Evolutionary conservation across 1,140 invertebrate genomes (phyloP).

Genomic region (Penaeus chinensis): DNA sequence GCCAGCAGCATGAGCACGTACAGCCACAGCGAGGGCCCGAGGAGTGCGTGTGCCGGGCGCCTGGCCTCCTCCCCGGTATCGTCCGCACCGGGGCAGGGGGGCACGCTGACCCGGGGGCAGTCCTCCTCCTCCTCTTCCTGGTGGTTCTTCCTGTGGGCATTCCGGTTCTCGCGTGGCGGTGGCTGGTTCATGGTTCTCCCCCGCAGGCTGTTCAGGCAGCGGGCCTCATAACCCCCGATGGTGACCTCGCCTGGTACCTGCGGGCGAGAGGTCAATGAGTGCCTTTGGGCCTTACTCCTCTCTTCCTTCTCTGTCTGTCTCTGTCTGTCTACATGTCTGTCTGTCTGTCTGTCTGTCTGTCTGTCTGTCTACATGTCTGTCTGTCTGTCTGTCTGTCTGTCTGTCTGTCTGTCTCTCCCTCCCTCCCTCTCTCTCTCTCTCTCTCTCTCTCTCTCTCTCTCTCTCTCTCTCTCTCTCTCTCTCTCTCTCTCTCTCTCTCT

Average conservation of each 20-base stretch:
- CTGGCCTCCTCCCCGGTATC: background rate
- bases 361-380: background rate
- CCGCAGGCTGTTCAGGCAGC: no score
- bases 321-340: no score
- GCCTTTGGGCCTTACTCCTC: no score
- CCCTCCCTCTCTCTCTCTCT: background rate
- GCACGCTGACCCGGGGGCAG: no score
- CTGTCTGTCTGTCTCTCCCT: background rate
- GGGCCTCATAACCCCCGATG: no score
- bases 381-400: constrained; percentile 3
- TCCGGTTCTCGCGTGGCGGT: no score
- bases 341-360: background rate
- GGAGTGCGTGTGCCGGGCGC: background rate
- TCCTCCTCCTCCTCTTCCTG: no score
- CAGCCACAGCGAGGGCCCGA: background rate
- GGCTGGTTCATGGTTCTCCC: no score
- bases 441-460: background rate
- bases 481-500: background rate
- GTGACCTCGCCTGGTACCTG: no score
- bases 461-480: background rate
- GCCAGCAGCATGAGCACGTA: constrained; percentile 37
- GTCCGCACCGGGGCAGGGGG: no score
- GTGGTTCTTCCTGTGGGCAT: no score
- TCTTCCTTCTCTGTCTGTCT: background rate
- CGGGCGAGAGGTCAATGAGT: no score